phyloP scores from a whole-genome alignment of 2,888 invertebrate genomes.

The Epistrophe eligans region DNA sequence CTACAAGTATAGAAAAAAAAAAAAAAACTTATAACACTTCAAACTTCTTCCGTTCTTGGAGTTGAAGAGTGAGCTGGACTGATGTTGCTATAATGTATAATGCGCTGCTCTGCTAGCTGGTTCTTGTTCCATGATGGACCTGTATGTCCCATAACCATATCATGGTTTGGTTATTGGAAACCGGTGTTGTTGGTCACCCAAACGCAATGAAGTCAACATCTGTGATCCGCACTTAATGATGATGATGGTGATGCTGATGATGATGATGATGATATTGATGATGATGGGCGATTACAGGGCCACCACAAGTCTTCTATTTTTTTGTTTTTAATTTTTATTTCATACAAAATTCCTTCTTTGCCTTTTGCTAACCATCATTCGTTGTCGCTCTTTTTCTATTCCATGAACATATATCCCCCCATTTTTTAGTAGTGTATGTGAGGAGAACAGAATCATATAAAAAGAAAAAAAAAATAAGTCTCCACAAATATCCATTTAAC shows the following conservation, averaged over 20 bases:
- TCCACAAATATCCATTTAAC: constrained; percentile 70
- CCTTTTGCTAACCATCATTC: not conserved
- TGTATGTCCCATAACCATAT: constrained; percentile 50
- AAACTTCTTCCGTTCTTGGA: constrained; percentile 44
- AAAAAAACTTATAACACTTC: constrained; percentile 27
- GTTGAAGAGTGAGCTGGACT: constrained; percentile 9
- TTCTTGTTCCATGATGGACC: constrained; percentile 43
- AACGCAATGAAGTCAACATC: constrained; percentile 59
- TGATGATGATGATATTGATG: constrained; percentile 29
- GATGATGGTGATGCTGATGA: constrained; percentile 43
- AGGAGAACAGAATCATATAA: not conserved
- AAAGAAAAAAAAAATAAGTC: constrained; percentile 48
- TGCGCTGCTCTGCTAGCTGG: constrained; percentile 20
- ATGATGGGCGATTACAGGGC: constrained; percentile 50
- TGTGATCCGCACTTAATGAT: constrained; percentile 46
- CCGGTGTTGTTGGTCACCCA: constrained; percentile 68
- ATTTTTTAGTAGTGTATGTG: constrained; percentile 6
- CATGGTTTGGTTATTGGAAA: constrained; percentile 46
- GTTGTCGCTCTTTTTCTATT: constrained; percentile 38
- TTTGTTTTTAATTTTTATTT: not conserved
- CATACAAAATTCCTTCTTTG: constrained; percentile 17
- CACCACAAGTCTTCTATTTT: constrained; percentile 37
- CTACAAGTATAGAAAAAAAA: not conserved
- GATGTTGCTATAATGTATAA: not conserved
- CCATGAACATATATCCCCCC: not conserved